Evolutionary conservation across 2,113 vertebrate genomes (phyloP), one percentile per base, ranked within the genome.

Genomic region (Setophaga coronata): DNA sequence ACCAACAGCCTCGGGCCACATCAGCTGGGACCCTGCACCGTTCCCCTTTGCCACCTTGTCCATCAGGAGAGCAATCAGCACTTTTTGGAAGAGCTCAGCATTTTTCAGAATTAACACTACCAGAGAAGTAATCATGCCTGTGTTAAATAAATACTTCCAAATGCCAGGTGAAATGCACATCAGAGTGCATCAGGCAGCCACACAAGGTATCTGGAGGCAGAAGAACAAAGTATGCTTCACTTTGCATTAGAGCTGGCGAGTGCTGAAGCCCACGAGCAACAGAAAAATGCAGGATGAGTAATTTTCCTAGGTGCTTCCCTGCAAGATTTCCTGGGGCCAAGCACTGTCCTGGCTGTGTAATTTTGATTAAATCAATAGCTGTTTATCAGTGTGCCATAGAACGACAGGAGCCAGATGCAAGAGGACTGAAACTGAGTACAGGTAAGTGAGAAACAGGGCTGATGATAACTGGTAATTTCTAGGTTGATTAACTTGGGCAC

Each of bases 151-250:
- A 95, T 85, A 92, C 90, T 95, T 95, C 89, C 93, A 83, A 90
- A 94, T 97, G 97, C 97, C 97, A 97, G 97, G 97, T 97, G 77
- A 97, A 95, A 97, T 97, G 97, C 91, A 95, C 97, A 94, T 97
- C 97, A 97, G 92, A 61, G 87, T 6, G 36, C 72, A 26, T 87
- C 94, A 94, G 95, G 91, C 89, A 73, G 95, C 89, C 89, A 54
- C 79, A 80, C 84, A 93, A 95, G 95, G 97, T 95, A 80, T 93
- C 95, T 96, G 95, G 93, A 97, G 96, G 97, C 97, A 45, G 89
- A 38, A 90, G 93, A 95, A 95, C 96, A 97, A 97, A 97, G 79
- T 96, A 80, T 5, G 83, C 84, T 97, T 97, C 97, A 97, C 96
- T 97, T 97, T 53, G 94, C 80, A 95, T 97, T 97, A 97, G 92